Evolutionary conservation across 2,888 invertebrate genomes (phyloP).

Genomic region (Drosophila suboccidentalis): DNA sequence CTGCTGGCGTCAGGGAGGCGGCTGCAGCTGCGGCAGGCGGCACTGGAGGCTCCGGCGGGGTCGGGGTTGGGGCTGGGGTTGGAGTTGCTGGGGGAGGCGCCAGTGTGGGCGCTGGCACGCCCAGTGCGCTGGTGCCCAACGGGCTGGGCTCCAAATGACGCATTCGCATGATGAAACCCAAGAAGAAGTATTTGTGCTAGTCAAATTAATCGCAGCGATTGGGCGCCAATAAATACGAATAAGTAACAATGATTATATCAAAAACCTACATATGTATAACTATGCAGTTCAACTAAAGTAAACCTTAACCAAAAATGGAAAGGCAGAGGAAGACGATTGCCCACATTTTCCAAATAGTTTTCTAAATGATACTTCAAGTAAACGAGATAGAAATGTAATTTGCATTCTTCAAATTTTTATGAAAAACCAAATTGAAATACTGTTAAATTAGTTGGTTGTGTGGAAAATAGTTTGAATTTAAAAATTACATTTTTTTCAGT

Average conservation of each 20-base stretch:
- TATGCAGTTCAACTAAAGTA: conserved; percentile 54
- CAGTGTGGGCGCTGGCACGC: conserved; percentile 52
- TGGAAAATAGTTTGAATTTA: not conserved
- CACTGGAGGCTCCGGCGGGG: conserved; percentile 33
- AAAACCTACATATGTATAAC: conserved; percentile 30
- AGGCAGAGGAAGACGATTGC: conserved; percentile 3
- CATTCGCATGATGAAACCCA: conserved; percentile 86
- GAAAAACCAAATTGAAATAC: not conserved
- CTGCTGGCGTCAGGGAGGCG: conserved; percentile 33
- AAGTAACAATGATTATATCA: conserved; percentile 11
- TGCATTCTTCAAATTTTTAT: conserved; percentile 13
- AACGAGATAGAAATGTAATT: conserved; percentile 42
- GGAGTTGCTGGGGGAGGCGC: conserved; percentile 25
- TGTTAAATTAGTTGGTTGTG: conserved; percentile 23
- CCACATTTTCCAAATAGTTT: conserved; percentile 67
- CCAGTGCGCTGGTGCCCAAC: conserved; percentile 83
- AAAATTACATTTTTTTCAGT: not conserved
- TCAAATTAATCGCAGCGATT: conserved; percentile 82
- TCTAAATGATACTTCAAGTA: conserved; percentile 61
- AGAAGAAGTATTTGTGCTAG: conserved; percentile 86
- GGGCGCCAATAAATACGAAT: conserved; percentile 17
- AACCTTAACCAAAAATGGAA: conserved; percentile 57
- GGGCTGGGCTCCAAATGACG: conserved; percentile 86
- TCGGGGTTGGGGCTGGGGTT: conserved; percentile 40
- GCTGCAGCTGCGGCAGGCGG: conserved; percentile 30